Evolutionary conservation across 2,888 invertebrate genomes (phyloP), one percentile per base, ranked within the genome.

Genomic region (Phengaris arion): DNA sequence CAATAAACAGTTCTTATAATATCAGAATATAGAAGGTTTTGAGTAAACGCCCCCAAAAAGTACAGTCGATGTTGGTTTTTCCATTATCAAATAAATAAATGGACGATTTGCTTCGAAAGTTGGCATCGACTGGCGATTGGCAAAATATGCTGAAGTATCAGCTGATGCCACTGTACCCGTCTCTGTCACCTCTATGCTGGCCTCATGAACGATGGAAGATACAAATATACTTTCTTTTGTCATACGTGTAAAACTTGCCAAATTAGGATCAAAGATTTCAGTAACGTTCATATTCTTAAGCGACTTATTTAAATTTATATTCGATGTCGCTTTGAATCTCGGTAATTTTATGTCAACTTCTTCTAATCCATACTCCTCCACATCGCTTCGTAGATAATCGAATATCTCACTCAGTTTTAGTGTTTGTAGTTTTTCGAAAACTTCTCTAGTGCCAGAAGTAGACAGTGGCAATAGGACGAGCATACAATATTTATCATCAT

Each of bases 141-240:
- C 83, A 79, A 94, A 90, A 75, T 84, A 86, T 0, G 92, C 92
- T 6, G 88, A 84, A 0, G 96, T 94, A 0, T 94, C 94, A 0
- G 95, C 96, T 0, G 95, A 93, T 0, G 96, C 96, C 48, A 95
- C 94, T 0, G 96, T 96, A 5, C 97, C 97, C 77, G 96, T 94
- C 85, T 97, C 97, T 59, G 95, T 95, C 0, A 97, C 96, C 83
- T 96, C 95, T 77, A 97, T 95, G 81, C 95, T 95, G 5, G 96
- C 96, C 81, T 95, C 96, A 83, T 97, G 97, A 1, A 96, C 93
- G 12, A 96, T 91, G 10, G 94, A 91, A 0, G 95, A 95, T 8
- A 96, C 93, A 79, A 91, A 95, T 52, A 95, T 90, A 72, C 91
- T 86, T 72, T 94, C 93, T 7, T 87, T 86, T 0, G 94, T 91